Evolutionary conservation across 2,888 invertebrate genomes (phyloP), one percentile per base, ranked within the genome.

Genomic region (Metacarcinus magister): DNA sequence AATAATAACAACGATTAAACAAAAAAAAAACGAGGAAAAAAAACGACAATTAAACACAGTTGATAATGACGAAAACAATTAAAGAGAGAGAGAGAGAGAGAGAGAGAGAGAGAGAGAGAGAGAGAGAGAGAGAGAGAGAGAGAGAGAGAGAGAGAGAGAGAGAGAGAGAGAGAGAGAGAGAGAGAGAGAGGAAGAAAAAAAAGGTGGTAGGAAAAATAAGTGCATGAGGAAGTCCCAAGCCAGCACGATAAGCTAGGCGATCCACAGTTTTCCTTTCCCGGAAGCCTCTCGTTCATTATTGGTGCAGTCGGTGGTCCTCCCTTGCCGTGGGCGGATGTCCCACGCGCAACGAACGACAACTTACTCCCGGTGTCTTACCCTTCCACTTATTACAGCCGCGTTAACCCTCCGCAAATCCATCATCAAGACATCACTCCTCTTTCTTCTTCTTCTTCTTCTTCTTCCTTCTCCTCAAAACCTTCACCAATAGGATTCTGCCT

Each of bases 111-210:
- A 28, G 28, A 75, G 75, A 28, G 75, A 75, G 75, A 28, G 28
- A 75, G 75, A 28, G 10, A 82, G 82, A 67, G 67, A 67, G 67
- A 67, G 67, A 67, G 67, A 67, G 67, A 67, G 67, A 67, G 67
- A 67, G 67, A 67, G 82, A 32, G 82, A 82, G 32, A 32, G 82
- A 32, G 82, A 28, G 82, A 32, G 82, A 32, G 32, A 32, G 32
- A 7, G 67, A 67, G 19, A 67, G 67, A 23, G 23, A 67, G 67
- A 48, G 48, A 48, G 48, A 48, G 48, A 48, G 48, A 48, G 48
- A 48, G 48, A 48, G 48, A 48, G 48, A 23, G 67, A 23, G 67
- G 19, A 19, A 23, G 67, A 23, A 19, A 10, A 19, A 23, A 19
- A 19, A 3, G 19, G 67, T 3, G 67, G 19, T 3, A 23, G 67